phyloP scores from a whole-genome alignment of 2,888 invertebrate genomes.

The Lasioglossum zephyrum region DNA sequence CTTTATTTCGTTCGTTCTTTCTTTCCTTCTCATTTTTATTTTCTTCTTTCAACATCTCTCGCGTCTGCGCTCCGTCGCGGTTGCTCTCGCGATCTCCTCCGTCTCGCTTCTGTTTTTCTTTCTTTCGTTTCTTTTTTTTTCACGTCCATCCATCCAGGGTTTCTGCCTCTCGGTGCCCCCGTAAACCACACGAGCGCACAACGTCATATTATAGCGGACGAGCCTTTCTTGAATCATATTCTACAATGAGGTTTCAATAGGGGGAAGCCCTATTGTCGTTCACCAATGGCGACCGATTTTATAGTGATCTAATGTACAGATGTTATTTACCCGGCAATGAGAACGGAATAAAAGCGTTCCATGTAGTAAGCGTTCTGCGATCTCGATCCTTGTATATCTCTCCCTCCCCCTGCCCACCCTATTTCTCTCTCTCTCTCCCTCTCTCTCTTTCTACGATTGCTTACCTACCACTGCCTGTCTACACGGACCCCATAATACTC shows the following conservation, averaged over 20 bases:
- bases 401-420: background rate
- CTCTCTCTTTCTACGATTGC: slow-evolving; percentile 14
- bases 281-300: slow-evolving; percentile 81
- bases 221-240: slow-evolving; percentile 80
- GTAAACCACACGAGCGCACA: slow-evolving; percentile 63
- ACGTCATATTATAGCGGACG: slow-evolving; percentile 70
- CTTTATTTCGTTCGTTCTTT: slow-evolving; percentile 25
- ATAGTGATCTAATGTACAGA: slow-evolving; percentile 84
- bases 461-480: slow-evolving; percentile 44
- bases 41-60: background rate
- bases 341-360: slow-evolving; percentile 80
- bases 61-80: slow-evolving; percentile 16
- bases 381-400: slow-evolving; percentile 77
- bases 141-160: slow-evolving; percentile 48
- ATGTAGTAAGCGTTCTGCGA: slow-evolving; percentile 74
- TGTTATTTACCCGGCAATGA: slow-evolving; percentile 83
- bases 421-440: background rate
- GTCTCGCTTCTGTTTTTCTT: slow-evolving; percentile 32
- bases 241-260: slow-evolving; percentile 80
- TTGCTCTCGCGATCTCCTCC: slow-evolving; percentile 11
- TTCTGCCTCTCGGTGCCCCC: slow-evolving; percentile 47
- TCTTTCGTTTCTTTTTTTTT: slow-evolving; percentile 11
- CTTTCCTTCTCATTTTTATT: slow-evolving; percentile 8
- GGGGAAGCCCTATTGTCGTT: slow-evolving; percentile 77
- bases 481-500: slow-evolving; percentile 27